These are phyloP conservation scores for Chelonoidis abingdonii DNA, from an alignment of 2,113 vertebrate species.

Conservation along the genomic window DNA sequence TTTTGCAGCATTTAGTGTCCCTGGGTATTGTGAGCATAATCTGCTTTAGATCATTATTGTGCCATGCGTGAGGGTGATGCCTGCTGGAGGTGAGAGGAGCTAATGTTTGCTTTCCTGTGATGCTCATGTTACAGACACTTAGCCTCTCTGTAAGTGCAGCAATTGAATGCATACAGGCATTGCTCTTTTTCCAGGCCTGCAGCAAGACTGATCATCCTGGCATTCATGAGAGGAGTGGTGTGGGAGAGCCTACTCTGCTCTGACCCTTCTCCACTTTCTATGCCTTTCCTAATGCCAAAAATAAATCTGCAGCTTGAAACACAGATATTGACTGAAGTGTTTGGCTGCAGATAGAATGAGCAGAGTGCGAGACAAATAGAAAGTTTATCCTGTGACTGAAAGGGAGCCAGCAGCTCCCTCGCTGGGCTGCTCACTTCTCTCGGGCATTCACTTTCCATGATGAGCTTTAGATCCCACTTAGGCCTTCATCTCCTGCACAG, in stretches of 20 bases:
- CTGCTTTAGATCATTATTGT: neutral
- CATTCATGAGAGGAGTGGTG: neutral
- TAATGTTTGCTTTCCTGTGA: neutral
- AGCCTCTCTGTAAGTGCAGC: neutral
- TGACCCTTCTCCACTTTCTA: neutral
- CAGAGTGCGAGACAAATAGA: neutral
- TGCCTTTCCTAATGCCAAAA: neutral
- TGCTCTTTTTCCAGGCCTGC: too few species aligned
- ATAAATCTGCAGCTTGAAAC: neutral
- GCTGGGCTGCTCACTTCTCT: neutral
- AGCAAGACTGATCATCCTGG: neutral
- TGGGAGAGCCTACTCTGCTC: neutral
- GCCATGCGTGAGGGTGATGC: neutral
- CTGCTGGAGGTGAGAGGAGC: neutral
- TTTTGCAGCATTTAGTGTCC: neutral
- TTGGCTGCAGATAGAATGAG: neutral
- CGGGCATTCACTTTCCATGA: neutral
- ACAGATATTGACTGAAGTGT: neutral
- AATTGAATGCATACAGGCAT: neutral
- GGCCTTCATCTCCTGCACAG: neutral
- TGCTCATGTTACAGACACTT: neutral
- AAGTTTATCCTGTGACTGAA: neutral
- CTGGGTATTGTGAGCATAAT: neutral
- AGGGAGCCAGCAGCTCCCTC: neutral
- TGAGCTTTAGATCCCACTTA: neutral